These are phyloP conservation scores for Microchirus variegatus DNA, from an alignment of 2,797 vertebrate genomes.

Conservation along the genomic window DNA sequence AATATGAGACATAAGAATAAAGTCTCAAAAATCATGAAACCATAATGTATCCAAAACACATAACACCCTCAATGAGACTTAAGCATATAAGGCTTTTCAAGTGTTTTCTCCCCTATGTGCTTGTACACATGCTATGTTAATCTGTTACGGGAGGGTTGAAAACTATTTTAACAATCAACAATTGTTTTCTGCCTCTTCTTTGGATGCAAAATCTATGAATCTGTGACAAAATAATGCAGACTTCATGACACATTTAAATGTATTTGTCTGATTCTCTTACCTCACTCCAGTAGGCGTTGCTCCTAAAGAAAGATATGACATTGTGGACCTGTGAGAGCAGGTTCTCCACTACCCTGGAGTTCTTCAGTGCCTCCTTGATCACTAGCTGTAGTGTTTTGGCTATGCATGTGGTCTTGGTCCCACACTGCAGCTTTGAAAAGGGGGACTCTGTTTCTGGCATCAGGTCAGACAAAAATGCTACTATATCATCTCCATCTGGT, in stretches of 20 bases:
- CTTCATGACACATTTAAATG: neutral
- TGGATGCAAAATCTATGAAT: neutral
- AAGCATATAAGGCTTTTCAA: no score
- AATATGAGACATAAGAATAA: neutral
- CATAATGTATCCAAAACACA: no score
- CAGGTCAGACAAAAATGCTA: slow-evolving; percentile 73
- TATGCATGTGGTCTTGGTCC: slow-evolving; percentile 68
- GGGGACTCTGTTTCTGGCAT: slow-evolving; percentile 46
- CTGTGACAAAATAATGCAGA: neutral
- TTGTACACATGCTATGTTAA: no score
- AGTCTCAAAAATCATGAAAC: no score
- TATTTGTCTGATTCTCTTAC: slow-evolving; percentile 38
- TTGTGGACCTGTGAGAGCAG: slow-evolving; percentile 78
- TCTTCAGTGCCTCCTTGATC: slow-evolving; percentile 80
- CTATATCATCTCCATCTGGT: slow-evolving; percentile 73
- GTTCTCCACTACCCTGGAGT: slow-evolving; percentile 79
- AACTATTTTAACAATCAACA: no score
- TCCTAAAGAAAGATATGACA: slow-evolving; percentile 80
- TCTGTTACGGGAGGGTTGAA: no score
- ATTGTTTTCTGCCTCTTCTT: neutral
- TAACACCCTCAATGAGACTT: no score
- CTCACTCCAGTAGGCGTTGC: slow-evolving; percentile 79
- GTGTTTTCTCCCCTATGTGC: no score
- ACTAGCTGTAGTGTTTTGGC: slow-evolving; percentile 71
- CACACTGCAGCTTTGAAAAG: slow-evolving; percentile 72